Evolutionary conservation across 2,113 vertebrate species (phyloP).

Genomic region (Meles meles): DNA sequence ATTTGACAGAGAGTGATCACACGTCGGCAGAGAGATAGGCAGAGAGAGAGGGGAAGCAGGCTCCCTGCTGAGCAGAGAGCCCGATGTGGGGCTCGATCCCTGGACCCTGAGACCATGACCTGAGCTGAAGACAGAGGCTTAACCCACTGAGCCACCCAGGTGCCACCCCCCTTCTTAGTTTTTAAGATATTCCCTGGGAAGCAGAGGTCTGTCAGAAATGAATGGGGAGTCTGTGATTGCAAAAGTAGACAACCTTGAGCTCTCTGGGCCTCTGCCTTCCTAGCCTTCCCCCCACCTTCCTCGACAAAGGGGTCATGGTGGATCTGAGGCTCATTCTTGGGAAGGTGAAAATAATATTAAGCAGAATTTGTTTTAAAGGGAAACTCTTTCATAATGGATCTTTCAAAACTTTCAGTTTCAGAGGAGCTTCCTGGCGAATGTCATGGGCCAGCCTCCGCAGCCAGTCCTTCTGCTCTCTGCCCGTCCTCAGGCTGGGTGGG

Average conservation of each 20-base stretch:
- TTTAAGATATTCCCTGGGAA: not conserved
- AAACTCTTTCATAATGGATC: slow-evolving; percentile 39
- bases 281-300: not conserved
- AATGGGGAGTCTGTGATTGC: not conserved
- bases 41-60: too few relatives aligned
- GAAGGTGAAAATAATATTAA: slow-evolving; percentile 32
- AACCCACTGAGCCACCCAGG: too few relatives aligned
- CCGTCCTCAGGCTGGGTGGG: not conserved
- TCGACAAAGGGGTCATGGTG: not conserved
- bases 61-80: too few relatives aligned
- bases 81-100: too few relatives aligned
- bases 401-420: slow-evolving; percentile 41
- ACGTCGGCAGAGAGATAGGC: too few relatives aligned
- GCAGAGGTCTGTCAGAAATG: not conserved
- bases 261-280: not conserved
- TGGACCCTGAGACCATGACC: too few relatives aligned
- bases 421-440: too few relatives aligned
- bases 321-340: slow-evolving; percentile 15
- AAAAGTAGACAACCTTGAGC: not conserved
- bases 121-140: too few relatives aligned
- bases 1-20: too few relatives aligned
- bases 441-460: not conserved
- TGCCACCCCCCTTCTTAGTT: not conserved
- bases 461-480: not conserved
- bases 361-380: slow-evolving; percentile 39